A percentile compares a stretch with the other conserved stretches of the same genome.
Evolutionary conservation across 2,888 invertebrate species (phyloP).

Genomic region (Amiota minor): DNA sequence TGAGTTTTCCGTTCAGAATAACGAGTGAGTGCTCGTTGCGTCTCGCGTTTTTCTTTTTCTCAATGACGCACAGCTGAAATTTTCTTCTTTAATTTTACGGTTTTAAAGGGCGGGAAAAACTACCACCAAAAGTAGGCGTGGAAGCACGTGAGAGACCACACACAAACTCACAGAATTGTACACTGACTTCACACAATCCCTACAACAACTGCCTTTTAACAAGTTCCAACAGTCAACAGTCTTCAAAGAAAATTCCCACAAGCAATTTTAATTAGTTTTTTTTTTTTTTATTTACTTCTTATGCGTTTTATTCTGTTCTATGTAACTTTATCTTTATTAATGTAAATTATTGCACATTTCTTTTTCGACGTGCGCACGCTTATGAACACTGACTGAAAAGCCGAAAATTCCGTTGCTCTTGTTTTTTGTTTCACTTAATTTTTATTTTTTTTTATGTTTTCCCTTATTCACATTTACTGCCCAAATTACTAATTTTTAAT

Average conservation of each 20-base stretch:
- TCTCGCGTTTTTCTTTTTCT: background rate
- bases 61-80: constrained; percentile 12
- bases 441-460: constrained; percentile 2
- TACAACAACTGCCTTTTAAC: background rate
- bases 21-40: constrained; percentile 40
- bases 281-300: background rate
- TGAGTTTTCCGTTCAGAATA: constrained; percentile 45
- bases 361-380: too few relatives aligned
- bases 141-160: background rate
- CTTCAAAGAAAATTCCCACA: background rate
- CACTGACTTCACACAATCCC: constrained; percentile 12
- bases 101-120: background rate
- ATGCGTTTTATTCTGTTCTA: background rate
- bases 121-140: constrained; percentile 8
- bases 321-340: background rate
- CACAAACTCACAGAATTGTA: background rate
- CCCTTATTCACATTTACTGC: background rate
- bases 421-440: too few relatives aligned
- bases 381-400: too few relatives aligned
- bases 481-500: constrained; percentile 1
- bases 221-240: background rate
- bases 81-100: background rate
- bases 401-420: too few relatives aligned
- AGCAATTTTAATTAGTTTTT: background rate
- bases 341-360: too few relatives aligned